Percentiles rank a stretch among this genome's conserved stretches.
These are phyloP conservation scores for Acanthisitta chloris DNA, from an alignment of 2,113 vertebrate species.

Conservation along the genomic window DNA sequence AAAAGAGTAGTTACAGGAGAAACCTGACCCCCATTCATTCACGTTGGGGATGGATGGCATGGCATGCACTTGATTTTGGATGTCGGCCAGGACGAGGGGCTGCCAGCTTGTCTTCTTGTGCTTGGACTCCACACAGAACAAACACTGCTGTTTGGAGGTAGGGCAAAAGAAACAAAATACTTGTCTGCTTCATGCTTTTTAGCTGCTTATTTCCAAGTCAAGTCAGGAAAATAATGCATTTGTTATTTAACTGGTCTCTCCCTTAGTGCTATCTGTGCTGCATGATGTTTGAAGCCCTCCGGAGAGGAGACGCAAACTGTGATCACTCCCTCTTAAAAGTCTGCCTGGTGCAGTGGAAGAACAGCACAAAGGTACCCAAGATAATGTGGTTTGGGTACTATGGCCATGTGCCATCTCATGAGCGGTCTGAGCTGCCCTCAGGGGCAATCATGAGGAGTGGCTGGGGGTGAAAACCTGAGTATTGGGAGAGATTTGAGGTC, in stretches of 20 bases:
- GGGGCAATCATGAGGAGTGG: rapidly evolving
- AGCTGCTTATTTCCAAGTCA: not conserved
- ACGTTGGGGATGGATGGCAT: rapidly evolving
- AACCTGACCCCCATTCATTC: not conserved
- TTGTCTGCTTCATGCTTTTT: not conserved
- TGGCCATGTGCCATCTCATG: rapidly evolving
- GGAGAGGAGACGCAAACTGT: not conserved
- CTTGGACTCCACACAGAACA: not conserved
- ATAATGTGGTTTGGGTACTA: rapidly evolving
- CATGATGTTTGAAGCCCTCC: not conserved
- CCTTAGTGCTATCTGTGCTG: not conserved
- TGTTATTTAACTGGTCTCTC: not conserved
- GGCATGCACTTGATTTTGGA: not conserved
- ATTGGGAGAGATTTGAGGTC: not conserved
- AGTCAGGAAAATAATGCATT: rapidly evolving
- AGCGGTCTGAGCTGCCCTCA: not conserved
- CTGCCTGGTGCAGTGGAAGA: not conserved
- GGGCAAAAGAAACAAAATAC: not conserved
- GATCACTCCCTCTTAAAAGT: not conserved
- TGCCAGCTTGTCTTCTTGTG: not conserved
- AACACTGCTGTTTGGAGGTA: not conserved
- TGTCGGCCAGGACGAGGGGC: not conserved
- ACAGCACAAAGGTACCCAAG: not conserved
- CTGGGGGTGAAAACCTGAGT: not conserved
- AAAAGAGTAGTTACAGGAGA: not conserved